Evolutionary conservation across 2,888 invertebrate species (phyloP).

Genomic region (Philereme transversata): DNA sequence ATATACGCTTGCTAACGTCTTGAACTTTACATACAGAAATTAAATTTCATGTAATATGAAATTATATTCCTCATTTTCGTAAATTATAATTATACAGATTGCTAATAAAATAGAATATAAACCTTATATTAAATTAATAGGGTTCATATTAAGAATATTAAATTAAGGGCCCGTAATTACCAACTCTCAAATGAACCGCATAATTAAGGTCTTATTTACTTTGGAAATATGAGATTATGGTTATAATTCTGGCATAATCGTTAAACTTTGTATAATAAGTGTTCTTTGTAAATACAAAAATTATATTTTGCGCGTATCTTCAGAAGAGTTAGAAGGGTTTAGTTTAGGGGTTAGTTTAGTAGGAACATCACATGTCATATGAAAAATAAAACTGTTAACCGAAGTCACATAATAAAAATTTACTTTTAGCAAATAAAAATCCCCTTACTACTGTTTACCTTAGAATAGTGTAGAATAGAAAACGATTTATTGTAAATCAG

Average conservation of each 20-base stretch:
- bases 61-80: neutral
- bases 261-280: constrained; percentile 1
- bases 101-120: neutral
- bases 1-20: too few relatives aligned
- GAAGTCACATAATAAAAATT: too few relatives aligned
- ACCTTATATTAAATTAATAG: constrained; percentile 7
- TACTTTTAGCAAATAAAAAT: too few relatives aligned
- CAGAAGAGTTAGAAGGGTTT: too few relatives aligned
- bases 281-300: neutral
- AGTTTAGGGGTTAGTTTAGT: too few relatives aligned
- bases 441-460: too few relatives aligned
- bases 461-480: too few relatives aligned
- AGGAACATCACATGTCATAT: too few relatives aligned
- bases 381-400: too few relatives aligned
- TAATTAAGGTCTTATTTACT: constrained; percentile 31
- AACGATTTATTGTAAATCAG: too few relatives aligned
- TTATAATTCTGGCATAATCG: constrained; percentile 1
- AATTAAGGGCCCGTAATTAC: constrained; percentile 22
- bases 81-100: constrained; percentile 4
- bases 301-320: neutral
- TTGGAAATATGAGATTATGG: constrained; percentile 23
- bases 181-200: constrained; percentile 27
- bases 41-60: too few relatives aligned
- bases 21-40: neutral
- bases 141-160: constrained; percentile 15